Conservation (phyloP, 1,140 invertebrate species). For the Lucilia sericata region DNA sequence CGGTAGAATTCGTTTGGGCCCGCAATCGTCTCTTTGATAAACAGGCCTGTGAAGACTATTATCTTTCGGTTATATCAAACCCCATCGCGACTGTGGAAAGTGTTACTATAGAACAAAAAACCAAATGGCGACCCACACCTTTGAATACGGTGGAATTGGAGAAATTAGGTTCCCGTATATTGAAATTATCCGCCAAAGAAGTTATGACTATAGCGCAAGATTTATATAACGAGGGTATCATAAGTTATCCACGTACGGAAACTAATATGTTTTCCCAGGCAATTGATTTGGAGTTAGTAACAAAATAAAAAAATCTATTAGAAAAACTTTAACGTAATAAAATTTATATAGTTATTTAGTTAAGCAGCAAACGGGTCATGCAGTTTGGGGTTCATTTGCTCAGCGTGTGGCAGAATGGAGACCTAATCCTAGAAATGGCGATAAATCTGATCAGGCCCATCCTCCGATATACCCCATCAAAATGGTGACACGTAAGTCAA, state of each 20-base stretch:
- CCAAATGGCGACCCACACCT: slow-evolving; percentile 95
- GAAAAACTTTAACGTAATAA: slow-evolving; percentile 52
- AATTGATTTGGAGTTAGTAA: slow-evolving; percentile 82
- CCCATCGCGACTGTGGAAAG: slow-evolving; percentile 81
- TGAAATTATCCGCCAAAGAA: slow-evolving; percentile 94
- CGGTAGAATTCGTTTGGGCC: slow-evolving; percentile 92
- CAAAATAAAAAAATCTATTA: slow-evolving; percentile 62
- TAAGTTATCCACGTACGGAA: slow-evolving; percentile 96
- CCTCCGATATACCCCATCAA: slow-evolving; percentile 99
- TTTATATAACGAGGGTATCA: slow-evolving; percentile 91
- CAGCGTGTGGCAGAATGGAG: slow-evolving; percentile 78
- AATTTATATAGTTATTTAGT: slow-evolving; percentile 53
- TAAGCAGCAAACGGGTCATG: slow-evolving; percentile 67
- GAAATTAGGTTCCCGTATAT: slow-evolving; percentile 91
- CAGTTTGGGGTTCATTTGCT: slow-evolving; percentile 90
- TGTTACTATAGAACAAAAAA: slow-evolving; percentile 90
- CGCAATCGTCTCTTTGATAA: slow-evolving; percentile 91
- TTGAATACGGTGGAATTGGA: slow-evolving; percentile 98
- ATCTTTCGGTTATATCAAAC: slow-evolving; percentile 82
- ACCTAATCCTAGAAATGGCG: slow-evolving; percentile 91
- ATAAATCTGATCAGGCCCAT: slow-evolving; percentile 98
- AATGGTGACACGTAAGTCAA: slow-evolving; percentile 75
- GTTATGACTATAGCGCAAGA: slow-evolving; percentile 96
- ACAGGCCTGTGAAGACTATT: slow-evolving; percentile 82
- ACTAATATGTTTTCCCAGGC: slow-evolving; percentile 97